A percentile compares a stretch with the other conserved stretches of the same genome.
phyloP scores from a whole-genome alignment of 2,888 invertebrate species.

The Lutraria lutraria region DNA sequence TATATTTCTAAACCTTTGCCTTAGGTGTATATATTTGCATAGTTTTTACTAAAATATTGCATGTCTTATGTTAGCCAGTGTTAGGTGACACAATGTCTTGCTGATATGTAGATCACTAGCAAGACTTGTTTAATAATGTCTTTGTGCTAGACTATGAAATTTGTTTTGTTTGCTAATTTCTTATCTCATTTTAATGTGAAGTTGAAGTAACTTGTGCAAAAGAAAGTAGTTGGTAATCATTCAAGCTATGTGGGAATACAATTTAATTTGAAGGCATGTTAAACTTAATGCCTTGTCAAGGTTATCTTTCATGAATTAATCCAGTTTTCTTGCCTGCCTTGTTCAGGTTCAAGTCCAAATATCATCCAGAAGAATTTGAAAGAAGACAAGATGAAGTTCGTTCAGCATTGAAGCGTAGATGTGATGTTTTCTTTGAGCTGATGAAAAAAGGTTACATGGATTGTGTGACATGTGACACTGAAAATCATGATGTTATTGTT shows the following conservation, averaged over 20 bases:
- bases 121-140: neutral
- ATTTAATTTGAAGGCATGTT: slow-evolving; percentile 1
- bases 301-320: neutral
- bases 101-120: neutral
- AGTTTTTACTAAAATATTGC: neutral
- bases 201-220: neutral
- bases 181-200: neutral
- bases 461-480: slow-evolving; percentile 93
- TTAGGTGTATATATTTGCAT: neutral
- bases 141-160: too few species aligned
- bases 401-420: slow-evolving; percentile 91
- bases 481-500: slow-evolving; percentile 92
- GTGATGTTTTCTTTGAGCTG: slow-evolving; percentile 95
- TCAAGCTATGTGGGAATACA: neutral
- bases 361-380: slow-evolving; percentile 98
- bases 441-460: slow-evolving; percentile 91
- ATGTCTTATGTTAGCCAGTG: neutral
- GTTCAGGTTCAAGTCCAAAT: slow-evolving; percentile 98
- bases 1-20: neutral
- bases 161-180: neutral
- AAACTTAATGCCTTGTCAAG: neutral
- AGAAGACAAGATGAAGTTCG: slow-evolving; percentile 95
- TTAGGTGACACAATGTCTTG: neutral
- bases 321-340: neutral
- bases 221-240: neutral